Evolutionary conservation across 1,140 invertebrate genomes (phyloP).

Genomic region (Proctacanthus coquilletti): DNA sequence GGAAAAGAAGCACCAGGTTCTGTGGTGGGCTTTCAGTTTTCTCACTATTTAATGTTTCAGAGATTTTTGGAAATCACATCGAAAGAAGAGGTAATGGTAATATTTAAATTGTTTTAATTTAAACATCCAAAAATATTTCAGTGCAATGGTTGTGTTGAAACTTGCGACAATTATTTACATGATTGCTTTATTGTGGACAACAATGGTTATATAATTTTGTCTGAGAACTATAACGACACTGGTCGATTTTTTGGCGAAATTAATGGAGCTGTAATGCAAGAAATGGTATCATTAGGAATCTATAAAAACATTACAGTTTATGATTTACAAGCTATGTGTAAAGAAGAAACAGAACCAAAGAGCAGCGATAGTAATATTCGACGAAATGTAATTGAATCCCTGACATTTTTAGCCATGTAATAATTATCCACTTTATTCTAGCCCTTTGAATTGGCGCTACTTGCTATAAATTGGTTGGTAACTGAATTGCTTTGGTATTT

Average conservation of each 20-base stretch:
- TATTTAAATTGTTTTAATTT: conserved; percentile 2
- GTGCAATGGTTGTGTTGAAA: conserved; percentile 34
- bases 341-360: conserved; percentile 12
- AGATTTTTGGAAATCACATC: conserved; percentile 56
- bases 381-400: neutral
- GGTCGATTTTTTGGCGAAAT: conserved; percentile 75
- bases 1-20: conserved; percentile 66
- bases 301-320: conserved; percentile 63
- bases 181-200: conserved; percentile 79
- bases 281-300: conserved; percentile 54
- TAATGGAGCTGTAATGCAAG: conserved; percentile 61
- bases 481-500: conserved; percentile 18
- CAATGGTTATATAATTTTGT: conserved; percentile 76
- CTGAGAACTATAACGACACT: conserved; percentile 48
- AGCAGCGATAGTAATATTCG: neutral
- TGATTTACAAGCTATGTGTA: conserved; percentile 74
- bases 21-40: conserved; percentile 74
- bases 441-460: neutral
- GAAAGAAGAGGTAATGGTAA: conserved; percentile 22
- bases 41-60: conserved; percentile 44
- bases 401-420: neutral
- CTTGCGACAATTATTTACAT: conserved; percentile 39
- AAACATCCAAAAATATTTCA: no score
- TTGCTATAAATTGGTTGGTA: neutral
- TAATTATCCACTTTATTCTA: neutral